These are phyloP conservation scores for Poecilus cupreus DNA, from an alignment of 2,888 invertebrate genomes.

Conservation along the genomic window DNA sequence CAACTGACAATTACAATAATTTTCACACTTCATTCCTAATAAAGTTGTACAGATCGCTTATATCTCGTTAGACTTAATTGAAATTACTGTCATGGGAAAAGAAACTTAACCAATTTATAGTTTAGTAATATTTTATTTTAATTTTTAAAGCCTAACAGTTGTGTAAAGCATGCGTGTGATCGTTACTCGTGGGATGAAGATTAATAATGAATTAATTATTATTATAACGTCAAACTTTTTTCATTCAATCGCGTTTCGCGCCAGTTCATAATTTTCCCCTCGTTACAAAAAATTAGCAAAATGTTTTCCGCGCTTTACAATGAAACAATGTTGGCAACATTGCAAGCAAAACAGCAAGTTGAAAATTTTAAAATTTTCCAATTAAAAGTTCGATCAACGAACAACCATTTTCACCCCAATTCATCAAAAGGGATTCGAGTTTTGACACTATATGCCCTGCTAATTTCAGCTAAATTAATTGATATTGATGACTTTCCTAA, in stretches of 20 bases:
- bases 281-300: conserved; percentile 20
- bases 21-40: conserved; percentile 50
- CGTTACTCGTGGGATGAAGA: neutral
- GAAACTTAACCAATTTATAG: neutral
- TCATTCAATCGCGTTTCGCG: conserved; percentile 27
- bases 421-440: conserved; percentile 47
- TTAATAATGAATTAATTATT: too few relatives aligned
- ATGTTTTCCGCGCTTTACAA: neutral
- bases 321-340: neutral
- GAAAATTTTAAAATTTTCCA: conserved; percentile 45
- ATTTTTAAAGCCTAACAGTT: too few relatives aligned
- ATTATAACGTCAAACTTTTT: neutral
- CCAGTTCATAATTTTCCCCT: neutral
- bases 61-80: conserved; percentile 30
- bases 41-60: conserved; percentile 48
- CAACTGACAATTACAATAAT: conserved; percentile 46
- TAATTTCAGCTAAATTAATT: conserved; percentile 54
- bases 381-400: conserved; percentile 43
- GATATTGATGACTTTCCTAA: conserved; percentile 52
- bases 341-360: conserved; percentile 8
- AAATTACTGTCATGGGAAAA: conserved; percentile 5
- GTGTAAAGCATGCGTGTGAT: neutral
- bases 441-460: conserved; percentile 43
- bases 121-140: neutral
- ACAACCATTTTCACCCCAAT: conserved; percentile 41